These are phyloP conservation scores for Sialis lutaria DNA, from an alignment of 2,888 invertebrate species.

Conservation along the genomic window DNA sequence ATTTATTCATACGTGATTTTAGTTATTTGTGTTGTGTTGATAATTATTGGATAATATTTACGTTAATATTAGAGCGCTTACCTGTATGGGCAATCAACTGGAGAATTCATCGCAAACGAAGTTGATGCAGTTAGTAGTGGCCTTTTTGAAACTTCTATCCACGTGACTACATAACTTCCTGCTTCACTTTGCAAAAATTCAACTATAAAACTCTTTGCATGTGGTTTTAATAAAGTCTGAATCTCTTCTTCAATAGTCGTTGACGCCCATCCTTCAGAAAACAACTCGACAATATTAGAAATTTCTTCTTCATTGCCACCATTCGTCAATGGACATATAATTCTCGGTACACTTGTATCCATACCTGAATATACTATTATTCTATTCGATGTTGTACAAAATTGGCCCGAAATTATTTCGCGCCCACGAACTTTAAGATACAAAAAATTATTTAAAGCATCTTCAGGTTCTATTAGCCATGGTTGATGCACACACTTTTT, in stretches of 20 bases:
- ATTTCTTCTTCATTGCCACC: slow-evolving; percentile 14
- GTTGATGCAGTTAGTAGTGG: slow-evolving; percentile 33
- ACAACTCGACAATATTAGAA: slow-evolving; percentile 40
- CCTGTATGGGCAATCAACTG: slow-evolving; percentile 56
- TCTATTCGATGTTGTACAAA: slow-evolving; percentile 51
- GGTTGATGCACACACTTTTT: slow-evolving; percentile 50
- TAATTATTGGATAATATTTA: no score
- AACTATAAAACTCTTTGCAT: slow-evolving; percentile 52
- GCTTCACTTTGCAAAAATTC: slow-evolving; percentile 58
- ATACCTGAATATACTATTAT: slow-evolving; percentile 55
- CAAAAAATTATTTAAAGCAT: slow-evolving; percentile 47
- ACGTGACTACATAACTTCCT: slow-evolving; percentile 55
- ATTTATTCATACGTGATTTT: no score
- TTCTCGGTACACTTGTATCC: slow-evolving; percentile 38
- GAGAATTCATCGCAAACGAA: slow-evolving; percentile 30
- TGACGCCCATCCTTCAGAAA: slow-evolving; percentile 51
- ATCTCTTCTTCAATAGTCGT: slow-evolving; percentile 21
- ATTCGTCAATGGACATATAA: slow-evolving; percentile 45
- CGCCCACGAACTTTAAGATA: slow-evolving; percentile 54
- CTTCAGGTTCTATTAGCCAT: slow-evolving; percentile 63
- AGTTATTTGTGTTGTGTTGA: no score
- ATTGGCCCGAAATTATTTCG: slow-evolving; percentile 23
- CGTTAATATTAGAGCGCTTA: slow-evolving; percentile 19
- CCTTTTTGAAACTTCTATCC: slow-evolving; percentile 62
- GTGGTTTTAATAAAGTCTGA: slow-evolving; percentile 26